Conservation (phyloP, 2,888 invertebrate genomes). For the Drosophila ustulata region DNA sequence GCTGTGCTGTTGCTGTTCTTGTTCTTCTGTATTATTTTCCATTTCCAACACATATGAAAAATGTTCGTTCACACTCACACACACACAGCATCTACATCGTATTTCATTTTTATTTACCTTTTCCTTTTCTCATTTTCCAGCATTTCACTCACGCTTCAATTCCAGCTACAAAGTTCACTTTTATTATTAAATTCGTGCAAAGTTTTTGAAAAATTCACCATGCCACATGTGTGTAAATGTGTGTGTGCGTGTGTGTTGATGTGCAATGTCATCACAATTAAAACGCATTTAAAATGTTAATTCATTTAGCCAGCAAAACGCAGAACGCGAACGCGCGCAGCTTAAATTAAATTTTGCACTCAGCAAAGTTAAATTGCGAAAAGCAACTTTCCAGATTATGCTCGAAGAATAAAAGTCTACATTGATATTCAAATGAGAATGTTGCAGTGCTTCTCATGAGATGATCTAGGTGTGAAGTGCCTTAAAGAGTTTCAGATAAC, state of each 20-base stretch:
- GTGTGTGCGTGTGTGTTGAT: slow-evolving; percentile 5
- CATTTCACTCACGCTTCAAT: slow-evolving; percentile 20
- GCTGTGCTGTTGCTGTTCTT: slow-evolving; percentile 17
- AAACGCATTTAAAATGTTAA: slow-evolving; percentile 61
- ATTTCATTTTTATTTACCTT: slow-evolving; percentile 42
- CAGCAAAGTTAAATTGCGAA: slow-evolving; percentile 47
- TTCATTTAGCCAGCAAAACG: slow-evolving; percentile 42
- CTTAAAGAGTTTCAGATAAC: no score
- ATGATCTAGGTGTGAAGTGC: no score
- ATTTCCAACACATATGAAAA: slow-evolving; percentile 58
- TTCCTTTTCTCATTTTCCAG: slow-evolving; percentile 6
- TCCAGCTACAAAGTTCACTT: slow-evolving; percentile 2
- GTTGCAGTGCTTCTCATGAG: neutral
- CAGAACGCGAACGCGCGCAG: slow-evolving; percentile 8
- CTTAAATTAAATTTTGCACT: slow-evolving; percentile 57
- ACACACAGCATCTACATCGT: neutral
- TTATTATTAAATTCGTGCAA: slow-evolving; percentile 25
- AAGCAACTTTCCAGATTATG: slow-evolving; percentile 36
- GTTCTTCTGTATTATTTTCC: slow-evolving; percentile 43
- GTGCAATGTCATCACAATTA: slow-evolving; percentile 43
- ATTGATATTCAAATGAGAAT: no score
- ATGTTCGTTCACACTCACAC: slow-evolving; percentile 24
- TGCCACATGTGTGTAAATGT: neutral
- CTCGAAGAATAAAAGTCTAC: neutral
- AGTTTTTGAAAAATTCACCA: slow-evolving; percentile 7